A percentile compares a stretch with the other conserved stretches of the same genome.
phyloP scores from a whole-genome alignment of 1,140 invertebrate genomes.

The Sitobion miscanthi region DNA sequence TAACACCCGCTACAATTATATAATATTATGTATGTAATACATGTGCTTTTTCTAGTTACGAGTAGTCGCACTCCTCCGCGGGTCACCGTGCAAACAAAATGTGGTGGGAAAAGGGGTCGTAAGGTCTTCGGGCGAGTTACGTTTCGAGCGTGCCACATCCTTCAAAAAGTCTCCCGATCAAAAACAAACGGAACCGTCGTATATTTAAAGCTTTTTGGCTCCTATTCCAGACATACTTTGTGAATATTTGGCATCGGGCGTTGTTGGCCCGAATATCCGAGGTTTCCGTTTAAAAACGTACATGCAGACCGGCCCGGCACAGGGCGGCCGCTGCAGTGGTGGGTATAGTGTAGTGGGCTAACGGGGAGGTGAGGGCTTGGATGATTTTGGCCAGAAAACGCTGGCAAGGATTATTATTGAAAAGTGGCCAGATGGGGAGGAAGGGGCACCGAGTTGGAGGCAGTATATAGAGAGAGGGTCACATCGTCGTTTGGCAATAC shows the following conservation, averaged over 20 bases:
- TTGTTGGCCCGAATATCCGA: slow-evolving; percentile 55
- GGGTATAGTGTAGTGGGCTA: background rate
- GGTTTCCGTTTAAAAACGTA: slow-evolving; percentile 55
- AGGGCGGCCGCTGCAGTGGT: background rate
- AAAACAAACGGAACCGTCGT: slow-evolving; percentile 19
- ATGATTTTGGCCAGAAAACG: slow-evolving; percentile 50
- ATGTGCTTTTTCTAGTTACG: background rate
- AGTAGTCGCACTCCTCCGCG: background rate
- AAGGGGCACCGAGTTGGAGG: background rate
- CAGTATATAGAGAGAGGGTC: background rate
- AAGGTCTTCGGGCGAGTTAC: background rate
- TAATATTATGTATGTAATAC: background rate
- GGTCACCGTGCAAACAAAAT: background rate
- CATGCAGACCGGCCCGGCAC: background rate
- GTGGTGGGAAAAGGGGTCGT: background rate
- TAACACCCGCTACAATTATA: background rate
- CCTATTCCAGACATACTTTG: slow-evolving; percentile 55
- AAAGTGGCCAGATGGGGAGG: slow-evolving; percentile 49
- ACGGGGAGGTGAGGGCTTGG: background rate
- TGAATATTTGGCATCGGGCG: slow-evolving; percentile 55
- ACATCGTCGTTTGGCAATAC: slow-evolving; percentile 54
- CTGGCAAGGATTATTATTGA: slow-evolving; percentile 56
- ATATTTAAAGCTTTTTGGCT: slow-evolving; percentile 54
- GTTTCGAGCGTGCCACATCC: background rate
- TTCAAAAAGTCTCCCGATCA: slow-evolving; percentile 32